Conservation (phyloP, 2,888 invertebrate genomes). For the Calliphora vomitoria region DNA sequence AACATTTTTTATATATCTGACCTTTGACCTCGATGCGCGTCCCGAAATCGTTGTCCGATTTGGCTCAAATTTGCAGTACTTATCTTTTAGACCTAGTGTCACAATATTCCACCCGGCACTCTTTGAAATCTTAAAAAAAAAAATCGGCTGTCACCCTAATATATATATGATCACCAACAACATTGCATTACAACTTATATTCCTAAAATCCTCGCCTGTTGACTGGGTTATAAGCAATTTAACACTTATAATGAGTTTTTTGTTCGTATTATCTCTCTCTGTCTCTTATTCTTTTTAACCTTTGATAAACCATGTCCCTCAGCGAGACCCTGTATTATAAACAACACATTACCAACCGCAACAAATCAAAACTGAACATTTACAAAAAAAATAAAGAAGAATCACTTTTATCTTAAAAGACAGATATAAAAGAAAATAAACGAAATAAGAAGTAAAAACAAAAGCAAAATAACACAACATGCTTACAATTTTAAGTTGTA, state of each 20-base stretch:
- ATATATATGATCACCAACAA: not conserved
- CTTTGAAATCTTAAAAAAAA: too few species aligned
- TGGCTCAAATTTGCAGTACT: too few species aligned
- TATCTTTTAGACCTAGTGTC: too few species aligned
- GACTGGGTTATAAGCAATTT: slow-evolving; percentile 56
- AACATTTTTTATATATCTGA: too few species aligned
- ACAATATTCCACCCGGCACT: too few species aligned
- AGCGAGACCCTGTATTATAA: slow-evolving; percentile 11
- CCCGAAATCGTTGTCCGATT: too few species aligned
- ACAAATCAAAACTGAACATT: slow-evolving; percentile 61
- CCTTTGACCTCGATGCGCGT: too few species aligned
- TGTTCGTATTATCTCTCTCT: slow-evolving; percentile 1
- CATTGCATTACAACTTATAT: not conserved
- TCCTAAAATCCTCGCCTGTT: not conserved
- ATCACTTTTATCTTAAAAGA: slow-evolving; percentile 59
- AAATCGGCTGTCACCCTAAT: too few species aligned
- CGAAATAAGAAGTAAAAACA: slow-evolving; percentile 25
- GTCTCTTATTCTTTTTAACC: slow-evolving; percentile 23
- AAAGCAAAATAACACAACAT: slow-evolving; percentile 22
- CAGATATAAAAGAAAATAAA: slow-evolving; percentile 60
- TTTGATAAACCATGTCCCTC: slow-evolving; percentile 41
- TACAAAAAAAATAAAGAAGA: slow-evolving; percentile 13
- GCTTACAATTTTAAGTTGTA: slow-evolving; percentile 38
- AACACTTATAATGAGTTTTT: slow-evolving; percentile 38
- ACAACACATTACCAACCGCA: slow-evolving; percentile 57